Evolutionary conservation across 2,888 invertebrate genomes (phyloP), one percentile per base, ranked within the genome.

Genomic region (Thera britannica): DNA sequence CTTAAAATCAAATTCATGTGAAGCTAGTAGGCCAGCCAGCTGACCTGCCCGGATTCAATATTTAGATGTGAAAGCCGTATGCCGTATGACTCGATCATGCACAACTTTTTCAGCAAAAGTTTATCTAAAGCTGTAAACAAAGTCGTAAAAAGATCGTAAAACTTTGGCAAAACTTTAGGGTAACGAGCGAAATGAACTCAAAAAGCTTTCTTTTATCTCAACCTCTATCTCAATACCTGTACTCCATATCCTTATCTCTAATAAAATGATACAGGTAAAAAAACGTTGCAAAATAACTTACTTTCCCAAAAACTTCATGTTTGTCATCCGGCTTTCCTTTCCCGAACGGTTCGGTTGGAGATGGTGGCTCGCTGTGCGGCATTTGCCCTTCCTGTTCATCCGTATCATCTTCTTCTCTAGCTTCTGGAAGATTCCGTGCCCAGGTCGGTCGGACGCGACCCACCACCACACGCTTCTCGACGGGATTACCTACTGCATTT

Each of bases 401-500:
- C 72, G 88, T 89, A n/a, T 90, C 94, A 1, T 93, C 93, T 8
- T 90, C 92, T 8, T 92, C 92, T 55, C 91, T 85, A 0, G 90
- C 88, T 72, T 93, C 92, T 23, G 92, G 89, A 72, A 94, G 90
- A 77, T 89, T 89, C 75, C 90, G 88, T 57, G 95, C 95, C 94
- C 90, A 94, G 55, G 92, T 95, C 70, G 95, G 94, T 56, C 94
- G 79, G 65, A 94, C 94, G 72, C 93, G 86, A 71, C 95, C 95
- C 65, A 95, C 94, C 72, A 95, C 94, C 75, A 95, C 94, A 68
- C 95, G 89, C 84, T 95, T 95, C 88, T 95, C 95, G 89, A 94
- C 90, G 80, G 94, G 94, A 78, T 93, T 93, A 81, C 92, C 88
- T 63, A 90, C 93, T 80, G 89, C 82, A 75, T 91, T 90, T 67